phyloP scores from a whole-genome alignment of 2,888 invertebrate genomes.

The Neoitamus cyanurus region DNA sequence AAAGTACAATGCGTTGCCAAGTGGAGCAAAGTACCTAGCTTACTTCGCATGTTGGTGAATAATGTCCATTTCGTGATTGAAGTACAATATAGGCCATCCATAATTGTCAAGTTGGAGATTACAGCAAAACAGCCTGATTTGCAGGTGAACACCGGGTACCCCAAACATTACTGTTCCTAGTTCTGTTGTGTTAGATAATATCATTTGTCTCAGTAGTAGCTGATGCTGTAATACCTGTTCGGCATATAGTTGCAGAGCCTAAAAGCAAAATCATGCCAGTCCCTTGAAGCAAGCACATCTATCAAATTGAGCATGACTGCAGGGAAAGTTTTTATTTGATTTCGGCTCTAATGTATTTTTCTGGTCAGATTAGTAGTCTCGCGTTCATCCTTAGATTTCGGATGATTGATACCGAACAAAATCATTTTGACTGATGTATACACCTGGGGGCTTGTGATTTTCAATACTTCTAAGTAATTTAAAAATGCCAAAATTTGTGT shows the following conservation, averaged over 20 bases:
- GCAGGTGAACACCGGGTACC: not conserved
- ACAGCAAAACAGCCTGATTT: not conserved
- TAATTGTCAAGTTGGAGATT: not conserved
- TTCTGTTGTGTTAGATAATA: not conserved
- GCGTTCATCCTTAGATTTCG: not conserved
- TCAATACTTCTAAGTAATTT: not conserved
- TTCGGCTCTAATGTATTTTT: not conserved
- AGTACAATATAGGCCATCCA: not conserved
- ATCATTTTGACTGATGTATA: not conserved
- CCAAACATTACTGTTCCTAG: not conserved
- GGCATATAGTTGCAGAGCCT: not conserved
- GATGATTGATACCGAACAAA: not conserved
- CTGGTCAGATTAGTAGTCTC: not conserved
- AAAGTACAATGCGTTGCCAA: not conserved
- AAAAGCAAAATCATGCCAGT: not conserved
- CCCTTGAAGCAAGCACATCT: not conserved
- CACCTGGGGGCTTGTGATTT: not conserved
- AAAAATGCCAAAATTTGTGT: no score
- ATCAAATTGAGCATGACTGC: not conserved
- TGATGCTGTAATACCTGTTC: not conserved
- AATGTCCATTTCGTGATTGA: not conserved
- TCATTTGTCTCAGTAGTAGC: not conserved
- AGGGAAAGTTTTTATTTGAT: not conserved
- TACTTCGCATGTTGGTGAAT: not conserved
- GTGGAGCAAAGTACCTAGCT: not conserved